phyloP scores from a whole-genome alignment of 2,113 vertebrate species.

The Noturus placidus region DNA sequence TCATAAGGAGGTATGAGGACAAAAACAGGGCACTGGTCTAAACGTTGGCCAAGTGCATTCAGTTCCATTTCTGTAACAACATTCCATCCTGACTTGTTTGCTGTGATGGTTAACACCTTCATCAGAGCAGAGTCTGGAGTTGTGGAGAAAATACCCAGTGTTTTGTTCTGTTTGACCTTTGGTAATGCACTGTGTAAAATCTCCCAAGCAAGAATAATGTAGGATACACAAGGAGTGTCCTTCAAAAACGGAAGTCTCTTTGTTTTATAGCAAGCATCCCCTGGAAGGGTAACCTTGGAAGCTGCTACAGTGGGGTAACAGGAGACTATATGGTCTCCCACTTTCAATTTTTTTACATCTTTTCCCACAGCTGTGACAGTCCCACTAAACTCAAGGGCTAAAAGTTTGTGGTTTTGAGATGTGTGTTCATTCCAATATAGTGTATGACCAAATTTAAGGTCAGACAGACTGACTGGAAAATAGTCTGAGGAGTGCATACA shows the following conservation, averaged over 20 bases:
- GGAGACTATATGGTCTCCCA: conserved; percentile 76
- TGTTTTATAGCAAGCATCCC: conserved; percentile 72
- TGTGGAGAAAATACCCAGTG: conserved; percentile 72
- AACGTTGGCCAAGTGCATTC: conserved; percentile 49
- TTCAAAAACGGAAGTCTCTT: conserved; percentile 72
- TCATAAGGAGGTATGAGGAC: conserved; percentile 75
- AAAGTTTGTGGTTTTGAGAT: conserved; percentile 72
- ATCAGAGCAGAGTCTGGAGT: conserved; percentile 73
- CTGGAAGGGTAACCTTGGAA: conserved; percentile 73
- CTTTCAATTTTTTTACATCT: conserved; percentile 77
- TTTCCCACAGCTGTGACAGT: conserved; percentile 75
- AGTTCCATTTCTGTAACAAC: conserved; percentile 59
- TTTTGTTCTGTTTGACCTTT: conserved; percentile 61
- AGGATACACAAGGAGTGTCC: conserved; percentile 78
- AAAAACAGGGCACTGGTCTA: conserved; percentile 66
- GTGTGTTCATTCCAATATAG: conserved; percentile 79
- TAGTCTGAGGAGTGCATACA: conserved; percentile 84
- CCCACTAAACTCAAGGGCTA: conserved; percentile 81
- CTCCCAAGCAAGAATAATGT: conserved; percentile 78
- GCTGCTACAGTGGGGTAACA: conserved; percentile 78
- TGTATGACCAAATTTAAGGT: conserved; percentile 72
- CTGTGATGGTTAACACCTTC: conserved; percentile 69
- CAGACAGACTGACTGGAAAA: conserved; percentile 78
- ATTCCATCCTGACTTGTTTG: conserved; percentile 74
- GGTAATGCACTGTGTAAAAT: conserved; percentile 72